Evolutionary conservation across 2,113 vertebrate species (phyloP), one percentile per base, ranked within the genome.

Genomic region (Panthera leo): DNA sequence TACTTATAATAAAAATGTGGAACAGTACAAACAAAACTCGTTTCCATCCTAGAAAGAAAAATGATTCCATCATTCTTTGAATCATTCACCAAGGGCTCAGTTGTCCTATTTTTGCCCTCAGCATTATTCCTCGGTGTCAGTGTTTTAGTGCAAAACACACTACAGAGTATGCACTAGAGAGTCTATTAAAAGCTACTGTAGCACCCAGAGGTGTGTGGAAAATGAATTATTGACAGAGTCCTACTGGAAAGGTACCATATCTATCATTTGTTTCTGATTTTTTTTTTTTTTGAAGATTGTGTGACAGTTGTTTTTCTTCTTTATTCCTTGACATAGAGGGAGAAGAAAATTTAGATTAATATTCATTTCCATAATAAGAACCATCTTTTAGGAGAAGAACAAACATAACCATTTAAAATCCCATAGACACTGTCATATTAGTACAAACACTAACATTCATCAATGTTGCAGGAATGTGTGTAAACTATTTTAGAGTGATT

Each of bases 1-100:
- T 97, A 79, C 45, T 93, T 96, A 85, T 87, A 68, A 96, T 93
- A 97, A 98, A 98, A 98, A 93, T 94, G 67, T 63, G 92, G 27
- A 97, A 85, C 14, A 55, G 25, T 95, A 45, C 12, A 89, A 97
- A 97, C 39, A 89, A 95, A 96, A 85, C 12, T 65, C 4, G 0
- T 94, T 67, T 67, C 10, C 65, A 86, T 90, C n/a, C 55, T 70
- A 83, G 76, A 92, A 95, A 95, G 95, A 97, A 97, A 98, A 95
- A 94, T 34, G 92, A 78, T 23, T 91, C 84, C 84, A 83, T 97
- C n/a, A 93, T 97, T 97, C 73, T 97, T 94, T 48, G 11, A 85
- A 89, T 75, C 89, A 90, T 88, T 70, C 79, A 86, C 25, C 68
- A 84, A 94, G 27, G 71, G 12, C n/a, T 92, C 67, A 93, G 12